A percentile compares a stretch with the other conserved stretches of the same genome.
Conservation (phyloP, 92 coral and sea anemone genomes). For the Parazoanthus darwini region DNA sequence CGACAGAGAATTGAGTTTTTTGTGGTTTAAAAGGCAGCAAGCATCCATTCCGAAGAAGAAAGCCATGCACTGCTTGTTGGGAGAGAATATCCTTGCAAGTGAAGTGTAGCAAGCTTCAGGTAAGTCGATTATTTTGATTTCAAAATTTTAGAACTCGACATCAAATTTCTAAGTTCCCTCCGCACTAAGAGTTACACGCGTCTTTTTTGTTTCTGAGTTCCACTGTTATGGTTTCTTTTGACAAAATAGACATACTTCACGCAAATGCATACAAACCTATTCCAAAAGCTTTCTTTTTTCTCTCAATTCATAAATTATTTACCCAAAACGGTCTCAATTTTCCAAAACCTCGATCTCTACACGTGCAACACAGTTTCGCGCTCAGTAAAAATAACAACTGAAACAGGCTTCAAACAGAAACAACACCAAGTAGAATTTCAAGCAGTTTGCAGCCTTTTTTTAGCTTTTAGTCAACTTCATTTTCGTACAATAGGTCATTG, state of each 20-base stretch:
- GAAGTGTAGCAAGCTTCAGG: conserved; percentile 25
- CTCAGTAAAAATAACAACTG: conserved; percentile 21
- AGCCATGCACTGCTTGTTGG: conserved; percentile 39
- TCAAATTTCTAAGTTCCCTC: neutral
- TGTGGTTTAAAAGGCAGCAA: conserved; percentile 44
- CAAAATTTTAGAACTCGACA: neutral
- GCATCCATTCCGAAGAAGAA: conserved; percentile 39
- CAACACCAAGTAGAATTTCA: neutral
- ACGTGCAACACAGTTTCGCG: conserved; percentile 11
- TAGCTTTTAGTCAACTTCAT: neutral
- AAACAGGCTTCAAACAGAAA: conserved; percentile 21
- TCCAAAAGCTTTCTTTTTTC: conserved; percentile 8
- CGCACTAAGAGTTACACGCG: neutral
- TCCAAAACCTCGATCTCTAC: neutral
- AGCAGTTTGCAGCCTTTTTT: neutral
- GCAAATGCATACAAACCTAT: neutral
- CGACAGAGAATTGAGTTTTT: conserved; percentile 17
- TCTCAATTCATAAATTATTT: neutral
- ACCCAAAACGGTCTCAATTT: conserved; percentile 1
- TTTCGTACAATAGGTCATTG: too few species aligned
- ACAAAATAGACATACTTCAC: neutral
- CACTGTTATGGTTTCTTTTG: neutral
- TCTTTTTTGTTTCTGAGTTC: neutral
- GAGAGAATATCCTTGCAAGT: conserved; percentile 12
- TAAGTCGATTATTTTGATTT: neutral